phyloP scores from a whole-genome alignment of 2,797 vertebrate genomes.

The Schizothorax lantsangensis region DNA sequence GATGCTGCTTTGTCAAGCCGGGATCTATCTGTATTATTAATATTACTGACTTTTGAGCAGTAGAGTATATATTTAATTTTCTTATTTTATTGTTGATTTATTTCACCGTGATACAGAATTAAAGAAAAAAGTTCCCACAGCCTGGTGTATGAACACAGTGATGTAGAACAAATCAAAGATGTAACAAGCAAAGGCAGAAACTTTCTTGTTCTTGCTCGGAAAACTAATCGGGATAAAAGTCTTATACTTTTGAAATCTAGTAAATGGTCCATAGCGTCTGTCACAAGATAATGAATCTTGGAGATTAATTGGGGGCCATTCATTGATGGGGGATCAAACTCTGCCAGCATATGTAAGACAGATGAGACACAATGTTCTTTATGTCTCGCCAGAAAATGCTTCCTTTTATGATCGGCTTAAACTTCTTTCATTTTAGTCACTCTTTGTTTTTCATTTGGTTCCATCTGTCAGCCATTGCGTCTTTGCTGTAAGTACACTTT shows the following conservation, averaged over 20 bases:
- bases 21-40: not conserved
- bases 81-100: not conserved
- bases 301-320: constrained; percentile 48
- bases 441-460: constrained; percentile 29
- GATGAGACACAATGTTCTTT: constrained; percentile 6
- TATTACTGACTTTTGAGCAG: not conserved
- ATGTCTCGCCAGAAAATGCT: constrained; percentile 16
- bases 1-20: not conserved
- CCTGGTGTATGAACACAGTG: not conserved
- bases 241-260: constrained; percentile 11
- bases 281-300: constrained; percentile 36
- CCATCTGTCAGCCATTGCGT: not conserved
- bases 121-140: not conserved
- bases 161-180: not conserved
- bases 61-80: not conserved
- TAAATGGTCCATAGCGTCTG: constrained; percentile 46
- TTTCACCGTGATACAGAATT: not conserved
- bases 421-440: constrained; percentile 10
- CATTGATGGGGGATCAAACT: constrained; percentile 35
- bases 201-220: not conserved
- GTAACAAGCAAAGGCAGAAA: not conserved
- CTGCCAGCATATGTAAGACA: constrained; percentile 9
- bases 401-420: constrained; percentile 28
- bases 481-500: constrained; percentile 14
- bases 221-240: constrained; percentile 9